These are phyloP conservation scores for Siniperca obscura DNA, from an alignment of 2,797 vertebrate genomes.

Conservation along the genomic window DNA sequence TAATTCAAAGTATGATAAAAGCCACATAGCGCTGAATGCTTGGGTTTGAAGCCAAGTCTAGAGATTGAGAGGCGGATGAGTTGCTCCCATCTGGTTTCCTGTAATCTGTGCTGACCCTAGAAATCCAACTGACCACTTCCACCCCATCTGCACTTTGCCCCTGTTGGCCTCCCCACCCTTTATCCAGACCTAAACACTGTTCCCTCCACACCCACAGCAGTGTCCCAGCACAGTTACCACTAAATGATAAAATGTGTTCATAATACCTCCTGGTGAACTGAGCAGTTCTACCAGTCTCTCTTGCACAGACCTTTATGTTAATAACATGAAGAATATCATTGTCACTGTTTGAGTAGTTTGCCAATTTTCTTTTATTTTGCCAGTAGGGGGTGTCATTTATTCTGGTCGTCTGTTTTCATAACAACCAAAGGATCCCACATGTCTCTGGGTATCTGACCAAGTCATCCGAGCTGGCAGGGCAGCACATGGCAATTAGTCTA, in stretches of 20 bases:
- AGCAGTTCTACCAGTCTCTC: not conserved
- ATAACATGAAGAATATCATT: not conserved
- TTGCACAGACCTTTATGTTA: not conserved
- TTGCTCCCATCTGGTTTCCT: constrained; percentile 78
- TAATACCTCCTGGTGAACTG: not conserved
- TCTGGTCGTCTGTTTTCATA: constrained; percentile 53
- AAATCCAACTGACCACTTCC: constrained; percentile 70
- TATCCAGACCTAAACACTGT: constrained; percentile 47
- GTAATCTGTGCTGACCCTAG: constrained; percentile 67
- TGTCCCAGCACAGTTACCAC: constrained; percentile 44
- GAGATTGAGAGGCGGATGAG: constrained; percentile 65
- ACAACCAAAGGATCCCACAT: constrained; percentile 53
- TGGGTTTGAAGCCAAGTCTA: constrained; percentile 56
- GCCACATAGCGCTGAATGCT: constrained; percentile 51
- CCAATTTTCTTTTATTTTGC: constrained; percentile 29
- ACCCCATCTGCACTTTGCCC: constrained; percentile 66
- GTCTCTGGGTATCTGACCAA: constrained; percentile 39
- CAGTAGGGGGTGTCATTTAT: constrained; percentile 70
- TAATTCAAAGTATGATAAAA: constrained; percentile 51
- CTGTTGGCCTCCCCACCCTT: constrained; percentile 52
- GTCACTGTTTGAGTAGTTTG: not conserved
- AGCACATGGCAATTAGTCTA: constrained; percentile 42
- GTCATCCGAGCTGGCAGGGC: constrained; percentile 57
- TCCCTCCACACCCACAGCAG: constrained; percentile 57
- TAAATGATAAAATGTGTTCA: constrained; percentile 6